These are phyloP conservation scores for Harpagus bidentatus DNA, from an alignment of 2,113 vertebrate genomes.

Conservation along the genomic window DNA sequence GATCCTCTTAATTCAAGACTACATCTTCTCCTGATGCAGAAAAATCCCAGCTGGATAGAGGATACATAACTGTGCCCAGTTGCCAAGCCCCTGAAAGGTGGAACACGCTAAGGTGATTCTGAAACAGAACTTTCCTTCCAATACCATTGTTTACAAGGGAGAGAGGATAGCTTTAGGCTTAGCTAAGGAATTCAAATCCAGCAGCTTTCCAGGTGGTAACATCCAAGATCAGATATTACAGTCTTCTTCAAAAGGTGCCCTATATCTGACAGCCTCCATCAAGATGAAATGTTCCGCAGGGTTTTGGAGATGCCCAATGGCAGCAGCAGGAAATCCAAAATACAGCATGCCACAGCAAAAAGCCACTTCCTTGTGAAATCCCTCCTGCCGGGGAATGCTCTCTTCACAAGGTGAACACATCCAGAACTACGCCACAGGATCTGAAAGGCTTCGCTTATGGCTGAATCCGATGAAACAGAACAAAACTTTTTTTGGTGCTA, in stretches of 20 bases:
- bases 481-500: not conserved
- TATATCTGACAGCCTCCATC: not conserved
- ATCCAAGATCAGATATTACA: not conserved
- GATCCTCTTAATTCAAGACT: not conserved
- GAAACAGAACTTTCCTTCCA: not conserved
- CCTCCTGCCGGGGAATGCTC: not conserved
- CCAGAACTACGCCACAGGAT: fast-evolving
- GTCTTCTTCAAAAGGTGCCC: not conserved
- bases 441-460: not conserved
- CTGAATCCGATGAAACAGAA: not conserved
- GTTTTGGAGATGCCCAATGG: not conserved
- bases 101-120: not conserved
- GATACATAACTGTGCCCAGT: not conserved
- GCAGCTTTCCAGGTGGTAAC: not conserved
- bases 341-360: not conserved
- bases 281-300: too few relatives aligned
- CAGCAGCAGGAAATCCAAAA: not conserved
- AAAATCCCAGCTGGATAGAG: not conserved
- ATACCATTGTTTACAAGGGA: not conserved
- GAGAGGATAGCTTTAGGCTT: not conserved
- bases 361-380: not conserved
- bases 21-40: not conserved
- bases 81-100: not conserved
- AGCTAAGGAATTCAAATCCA: not conserved
- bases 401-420: fast-evolving